Evolutionary conservation across 2,888 invertebrate species (phyloP).

Genomic region (Eupelmus urozonus): DNA sequence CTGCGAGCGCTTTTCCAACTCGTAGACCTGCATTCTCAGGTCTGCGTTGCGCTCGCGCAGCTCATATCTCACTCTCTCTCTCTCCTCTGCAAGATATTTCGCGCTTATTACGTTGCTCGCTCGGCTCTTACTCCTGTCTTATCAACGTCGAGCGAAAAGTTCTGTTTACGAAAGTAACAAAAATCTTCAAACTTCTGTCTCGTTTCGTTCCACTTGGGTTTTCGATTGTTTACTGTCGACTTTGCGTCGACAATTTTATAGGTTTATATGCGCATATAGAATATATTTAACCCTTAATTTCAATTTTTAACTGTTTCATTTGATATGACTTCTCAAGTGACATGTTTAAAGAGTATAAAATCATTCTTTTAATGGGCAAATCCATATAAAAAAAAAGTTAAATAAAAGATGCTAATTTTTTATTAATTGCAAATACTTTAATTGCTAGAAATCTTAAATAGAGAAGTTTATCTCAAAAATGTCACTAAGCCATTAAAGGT

Average conservation of each 20-base stretch:
- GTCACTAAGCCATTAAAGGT: too few species aligned
- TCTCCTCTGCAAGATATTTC: constrained; percentile 77
- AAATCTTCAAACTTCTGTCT: constrained; percentile 49
- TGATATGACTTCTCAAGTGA: too few species aligned
- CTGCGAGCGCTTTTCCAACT: constrained; percentile 77
- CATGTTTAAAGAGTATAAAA: background rate
- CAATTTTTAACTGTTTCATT: too few species aligned
- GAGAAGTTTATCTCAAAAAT: too few species aligned
- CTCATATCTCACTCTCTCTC: constrained; percentile 77
- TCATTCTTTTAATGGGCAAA: too few species aligned
- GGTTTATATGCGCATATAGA: constrained; percentile 3
- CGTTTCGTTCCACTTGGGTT: constrained; percentile 8
- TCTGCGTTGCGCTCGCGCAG: constrained; percentile 77
- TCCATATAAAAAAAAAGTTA: too few species aligned
- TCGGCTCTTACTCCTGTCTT: constrained; percentile 59
- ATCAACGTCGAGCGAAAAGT: constrained; percentile 59
- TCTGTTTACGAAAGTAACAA: constrained; percentile 58
- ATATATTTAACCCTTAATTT: constrained; percentile 27
- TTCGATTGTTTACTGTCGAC: background rate
- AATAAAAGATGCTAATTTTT: too few species aligned
- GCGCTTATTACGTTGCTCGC: constrained; percentile 73
- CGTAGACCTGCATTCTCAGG: constrained; percentile 77
- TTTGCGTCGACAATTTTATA: background rate
- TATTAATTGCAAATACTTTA: too few species aligned
- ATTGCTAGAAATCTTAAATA: too few species aligned